Evolutionary conservation across 1,140 invertebrate genomes (phyloP).

Genomic region (Argopecten irradians): DNA sequence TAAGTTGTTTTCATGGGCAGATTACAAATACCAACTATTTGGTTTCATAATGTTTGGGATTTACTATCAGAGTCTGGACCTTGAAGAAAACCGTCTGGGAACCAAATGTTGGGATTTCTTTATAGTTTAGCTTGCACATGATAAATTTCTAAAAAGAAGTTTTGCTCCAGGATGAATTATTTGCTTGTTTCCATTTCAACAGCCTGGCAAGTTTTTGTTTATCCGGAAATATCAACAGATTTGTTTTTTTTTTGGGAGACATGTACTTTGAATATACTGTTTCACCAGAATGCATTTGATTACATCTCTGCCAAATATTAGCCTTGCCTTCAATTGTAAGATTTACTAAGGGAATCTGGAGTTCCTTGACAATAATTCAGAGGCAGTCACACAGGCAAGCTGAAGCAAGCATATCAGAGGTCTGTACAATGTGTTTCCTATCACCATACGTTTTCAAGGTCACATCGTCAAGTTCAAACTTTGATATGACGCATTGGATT

Average conservation of each 20-base stretch:
- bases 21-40: too few species aligned
- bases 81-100: too few species aligned
- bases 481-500: conserved; percentile 64
- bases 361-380: conserved; percentile 75
- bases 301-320: not conserved
- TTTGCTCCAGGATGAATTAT: too few species aligned
- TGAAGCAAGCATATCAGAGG: conserved; percentile 75
- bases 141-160: too few species aligned
- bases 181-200: too few species aligned
- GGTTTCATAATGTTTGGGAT: too few species aligned
- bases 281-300: not conserved
- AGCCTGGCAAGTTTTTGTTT: too few species aligned
- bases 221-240: too few species aligned
- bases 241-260: not conserved
- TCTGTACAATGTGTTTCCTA: conserved; percentile 78
- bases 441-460: conserved; percentile 83
- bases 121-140: too few species aligned
- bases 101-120: too few species aligned
- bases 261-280: not conserved
- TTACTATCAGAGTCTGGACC: conserved; percentile 83
- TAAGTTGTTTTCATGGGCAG: too few species aligned
- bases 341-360: conserved; percentile 73
- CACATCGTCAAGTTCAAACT: conserved; percentile 83
- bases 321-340: not conserved
- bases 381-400: conserved; percentile 75